phyloP scores from a whole-genome alignment of 2,797 vertebrate genomes.

The Mastacembelus armatus region DNA sequence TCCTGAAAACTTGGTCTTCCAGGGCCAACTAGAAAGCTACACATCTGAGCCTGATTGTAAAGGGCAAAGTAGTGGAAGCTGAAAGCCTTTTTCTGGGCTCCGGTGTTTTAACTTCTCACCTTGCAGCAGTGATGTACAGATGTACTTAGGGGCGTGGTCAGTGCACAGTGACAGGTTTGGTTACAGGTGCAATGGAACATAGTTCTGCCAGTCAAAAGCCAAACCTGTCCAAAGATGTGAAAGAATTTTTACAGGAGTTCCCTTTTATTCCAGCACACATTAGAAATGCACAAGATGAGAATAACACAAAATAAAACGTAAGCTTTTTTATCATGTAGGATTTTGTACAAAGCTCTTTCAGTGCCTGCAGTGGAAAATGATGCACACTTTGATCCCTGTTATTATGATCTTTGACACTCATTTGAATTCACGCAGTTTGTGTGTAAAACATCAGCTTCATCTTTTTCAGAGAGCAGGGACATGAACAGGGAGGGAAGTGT shows the following conservation, averaged over 20 bases:
- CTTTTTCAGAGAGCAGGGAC: not conserved
- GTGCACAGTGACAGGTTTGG: too few relatives aligned
- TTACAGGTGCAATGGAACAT: too few relatives aligned
- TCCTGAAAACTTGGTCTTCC: slow-evolving; percentile 11
- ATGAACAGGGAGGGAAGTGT: slow-evolving; percentile 22
- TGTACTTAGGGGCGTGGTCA: too few relatives aligned
- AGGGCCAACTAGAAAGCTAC: not conserved
- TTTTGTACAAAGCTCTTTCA: not conserved
- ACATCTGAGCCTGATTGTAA: too few relatives aligned
- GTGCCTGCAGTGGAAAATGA: not conserved
- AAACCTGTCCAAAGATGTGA: slow-evolving; percentile 6
- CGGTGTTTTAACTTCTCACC: too few relatives aligned
- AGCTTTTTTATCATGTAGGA: not conserved
- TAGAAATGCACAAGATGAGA: not conserved
- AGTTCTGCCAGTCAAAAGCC: not conserved
- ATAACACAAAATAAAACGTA: not conserved
- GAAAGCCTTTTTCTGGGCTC: too few relatives aligned
- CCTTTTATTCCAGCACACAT: not conserved
- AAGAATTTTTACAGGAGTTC: not conserved
- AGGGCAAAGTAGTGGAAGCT: too few relatives aligned
- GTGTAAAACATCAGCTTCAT: slow-evolving; percentile 5
- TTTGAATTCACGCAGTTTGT: slow-evolving; percentile 44
- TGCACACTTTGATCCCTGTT: slow-evolving; percentile 14
- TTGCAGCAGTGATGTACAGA: too few relatives aligned
- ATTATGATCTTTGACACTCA: slow-evolving; percentile 46